Conservation (phyloP, 2,113 vertebrate genomes). For the Hyla sarda region DNA sequence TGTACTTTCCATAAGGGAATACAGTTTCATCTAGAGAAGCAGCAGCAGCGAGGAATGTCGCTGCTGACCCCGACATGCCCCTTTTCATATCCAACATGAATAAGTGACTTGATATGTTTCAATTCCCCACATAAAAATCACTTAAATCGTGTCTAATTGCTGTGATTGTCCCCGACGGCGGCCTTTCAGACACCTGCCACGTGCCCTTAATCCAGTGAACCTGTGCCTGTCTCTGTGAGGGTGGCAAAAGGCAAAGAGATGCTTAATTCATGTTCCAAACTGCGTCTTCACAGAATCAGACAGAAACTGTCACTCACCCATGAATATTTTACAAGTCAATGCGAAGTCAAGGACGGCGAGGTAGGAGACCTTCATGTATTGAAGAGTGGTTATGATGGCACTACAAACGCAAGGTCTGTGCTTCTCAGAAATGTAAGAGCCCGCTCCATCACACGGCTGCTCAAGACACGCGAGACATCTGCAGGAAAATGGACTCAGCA, state of each 20-base stretch:
- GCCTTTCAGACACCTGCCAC: slow-evolving; percentile 21
- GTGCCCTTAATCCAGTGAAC: slow-evolving; percentile 39
- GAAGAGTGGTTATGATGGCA: neutral
- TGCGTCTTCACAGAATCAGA: slow-evolving; percentile 8
- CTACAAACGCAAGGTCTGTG: neutral
- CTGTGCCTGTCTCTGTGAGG: slow-evolving; percentile 54
- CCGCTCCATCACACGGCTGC: neutral
- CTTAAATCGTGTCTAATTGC: slow-evolving; percentile 17
- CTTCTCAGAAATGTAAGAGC: neutral
- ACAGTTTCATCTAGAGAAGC: neutral
- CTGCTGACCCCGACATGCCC: neutral
- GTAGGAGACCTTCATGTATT: neutral
- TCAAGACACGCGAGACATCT: neutral
- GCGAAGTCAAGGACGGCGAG: slow-evolving; percentile 50
- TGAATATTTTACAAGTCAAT: slow-evolving; percentile 47
- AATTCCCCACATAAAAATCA: slow-evolving; percentile 19
- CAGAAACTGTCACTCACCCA: neutral
- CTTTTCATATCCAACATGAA: neutral
- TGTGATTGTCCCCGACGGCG: slow-evolving; percentile 23
- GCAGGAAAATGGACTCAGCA: neutral
- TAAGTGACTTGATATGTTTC: slow-evolving; percentile 13
- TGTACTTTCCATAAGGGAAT: neutral
- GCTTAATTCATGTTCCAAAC: slow-evolving; percentile 52
- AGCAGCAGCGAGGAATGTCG: neutral
- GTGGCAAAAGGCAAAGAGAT: slow-evolving; percentile 38